A percentile compares a stretch with the other conserved stretches of the same genome.
Evolutionary conservation across 1,140 invertebrate species (phyloP).

Genomic region (Muscidifurax raptorellus): DNA sequence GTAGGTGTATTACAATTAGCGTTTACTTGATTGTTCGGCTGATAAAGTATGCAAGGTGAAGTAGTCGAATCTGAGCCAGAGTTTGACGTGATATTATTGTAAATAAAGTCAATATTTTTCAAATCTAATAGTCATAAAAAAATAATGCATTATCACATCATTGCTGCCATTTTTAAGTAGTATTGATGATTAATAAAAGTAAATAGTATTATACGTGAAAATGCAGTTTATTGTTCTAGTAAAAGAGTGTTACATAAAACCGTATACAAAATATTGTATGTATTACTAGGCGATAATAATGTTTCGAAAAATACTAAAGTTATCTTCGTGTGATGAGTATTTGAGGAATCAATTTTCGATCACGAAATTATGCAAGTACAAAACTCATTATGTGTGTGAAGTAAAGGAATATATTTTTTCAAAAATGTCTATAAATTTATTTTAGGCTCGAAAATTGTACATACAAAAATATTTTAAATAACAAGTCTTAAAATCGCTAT

Average conservation of each 20-base stretch:
- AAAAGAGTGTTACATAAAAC: background rate
- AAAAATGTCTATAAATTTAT: background rate
- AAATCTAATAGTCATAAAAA: background rate
- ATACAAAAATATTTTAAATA: background rate
- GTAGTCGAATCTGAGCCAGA: background rate
- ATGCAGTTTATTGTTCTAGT: background rate
- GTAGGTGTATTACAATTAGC: background rate
- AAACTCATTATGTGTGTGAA: background rate
- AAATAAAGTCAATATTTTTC: constrained; percentile 13
- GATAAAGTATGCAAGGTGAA: background rate
- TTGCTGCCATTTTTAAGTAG: background rate
- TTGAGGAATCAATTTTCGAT: background rate
- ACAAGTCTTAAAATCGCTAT: background rate
- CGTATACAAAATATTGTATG: background rate
- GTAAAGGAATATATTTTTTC: background rate
- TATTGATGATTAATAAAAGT: background rate
- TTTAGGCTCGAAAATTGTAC: background rate
- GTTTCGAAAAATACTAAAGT: background rate
- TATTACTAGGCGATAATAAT: background rate
- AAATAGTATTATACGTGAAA: background rate
- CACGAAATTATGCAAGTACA: background rate
- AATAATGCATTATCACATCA: background rate
- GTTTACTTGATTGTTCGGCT: background rate
- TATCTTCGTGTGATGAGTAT: background rate
- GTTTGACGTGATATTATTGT: background rate